Evolutionary conservation across 2,113 vertebrate species (phyloP), one percentile per base, ranked within the genome.

Genomic region (Antigone vipio): DNA sequence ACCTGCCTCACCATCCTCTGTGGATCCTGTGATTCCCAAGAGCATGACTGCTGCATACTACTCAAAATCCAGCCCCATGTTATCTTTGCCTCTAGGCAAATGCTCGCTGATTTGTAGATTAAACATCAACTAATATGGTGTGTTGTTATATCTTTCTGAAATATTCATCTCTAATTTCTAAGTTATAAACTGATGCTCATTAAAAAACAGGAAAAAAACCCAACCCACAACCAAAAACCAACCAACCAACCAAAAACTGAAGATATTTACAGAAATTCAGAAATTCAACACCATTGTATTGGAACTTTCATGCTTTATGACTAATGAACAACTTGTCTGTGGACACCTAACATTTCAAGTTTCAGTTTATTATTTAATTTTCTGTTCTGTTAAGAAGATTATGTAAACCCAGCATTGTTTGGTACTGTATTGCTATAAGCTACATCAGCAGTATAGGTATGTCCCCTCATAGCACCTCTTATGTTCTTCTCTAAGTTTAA

Each of bases 191-290:
- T 64, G 23, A 67, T 42, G 4, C 3, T 79, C 16, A 17, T 72
- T 45, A 2, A 35, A 81, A 8, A 12, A 34, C 24, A 20, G 13
- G 17, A 13, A 12, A 8, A 53, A 27, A 18, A 16, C 6, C 9
- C 53, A 7, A 49, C 66, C 50, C 22, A 26, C 11, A 56, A 56
- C 11, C 11, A 34, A 45, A 23, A 60, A 9, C 38, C 40, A 56
- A 32, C 49, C 69, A 27, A 62, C 4, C 29, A 68, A 80, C 40
- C 3, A 62, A n/a, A 81, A 38, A 7, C 9, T 1, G 32, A 58
- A 42, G 17, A 71, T 11, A 50, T 75, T n/a, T 55, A 45, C 0
- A 0, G 50, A 77, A 85, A 68, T 9, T 50, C 1, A 6, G 71
- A 79, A 93, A 66, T 11, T 84, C 34, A 49, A 14, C 4, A 40